Evolutionary conservation across 37 sponge, comb jelly and placozoan genomes (phyloP).

Genomic region (Halichondria panicea): DNA sequence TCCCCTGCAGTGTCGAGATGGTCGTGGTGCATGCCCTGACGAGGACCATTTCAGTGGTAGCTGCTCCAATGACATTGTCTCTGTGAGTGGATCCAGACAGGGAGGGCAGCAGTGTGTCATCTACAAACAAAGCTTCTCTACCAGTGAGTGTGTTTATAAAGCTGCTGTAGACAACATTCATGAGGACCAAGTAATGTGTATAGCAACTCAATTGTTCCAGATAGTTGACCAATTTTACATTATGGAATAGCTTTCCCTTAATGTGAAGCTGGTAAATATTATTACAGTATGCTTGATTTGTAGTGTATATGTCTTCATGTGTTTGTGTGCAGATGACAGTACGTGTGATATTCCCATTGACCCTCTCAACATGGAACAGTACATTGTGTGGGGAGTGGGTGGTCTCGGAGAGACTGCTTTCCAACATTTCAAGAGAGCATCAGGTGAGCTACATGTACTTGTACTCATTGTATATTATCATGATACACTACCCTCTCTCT

Average conservation of each 20-base stretch:
- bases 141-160: constrained; percentile 9
- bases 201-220: too few species aligned
- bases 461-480: too few species aligned
- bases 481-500: too few species aligned
- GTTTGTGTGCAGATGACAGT: not conserved
- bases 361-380: constrained; percentile 21
- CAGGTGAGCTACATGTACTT: not conserved
- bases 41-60: not conserved
- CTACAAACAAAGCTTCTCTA: not conserved
- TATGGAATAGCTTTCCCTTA: too few species aligned
- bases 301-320: too few species aligned
- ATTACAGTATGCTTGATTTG: not conserved
- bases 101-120: constrained; percentile 19
- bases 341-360: constrained; percentile 24
- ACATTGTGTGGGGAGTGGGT: constrained; percentile 68
- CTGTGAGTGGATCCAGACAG: not conserved
- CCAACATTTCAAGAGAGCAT: constrained; percentile 37
- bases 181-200: too few species aligned
- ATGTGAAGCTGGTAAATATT: not conserved
- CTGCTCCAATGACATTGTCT: constrained; percentile 5
- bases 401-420: constrained; percentile 55
- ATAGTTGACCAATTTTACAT: too few species aligned
- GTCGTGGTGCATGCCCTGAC: constrained; percentile 32
- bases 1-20: constrained; percentile 34
- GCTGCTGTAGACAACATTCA: too few species aligned